These are phyloP conservation scores for Corvus moneduloides DNA, from an alignment of 2,113 vertebrate species.

Conservation along the genomic window DNA sequence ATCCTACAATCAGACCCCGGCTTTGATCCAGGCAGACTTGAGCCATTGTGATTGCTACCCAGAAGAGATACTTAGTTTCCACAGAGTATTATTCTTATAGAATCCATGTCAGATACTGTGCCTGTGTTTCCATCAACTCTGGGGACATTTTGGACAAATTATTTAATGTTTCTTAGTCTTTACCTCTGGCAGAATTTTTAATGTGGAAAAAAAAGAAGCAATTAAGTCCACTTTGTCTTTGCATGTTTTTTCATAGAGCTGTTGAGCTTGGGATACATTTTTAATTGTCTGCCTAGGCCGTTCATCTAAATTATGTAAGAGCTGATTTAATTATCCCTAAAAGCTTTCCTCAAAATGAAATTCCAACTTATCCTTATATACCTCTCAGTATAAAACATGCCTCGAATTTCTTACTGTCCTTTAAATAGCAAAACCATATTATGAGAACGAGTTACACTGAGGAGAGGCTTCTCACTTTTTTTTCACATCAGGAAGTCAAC, in stretches of 20 bases:
- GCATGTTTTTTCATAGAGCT: neutral
- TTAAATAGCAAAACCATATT: neutral
- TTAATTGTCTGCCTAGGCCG: neutral
- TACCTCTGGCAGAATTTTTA: neutral
- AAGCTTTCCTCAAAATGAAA: conserved; percentile 11
- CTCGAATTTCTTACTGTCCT: neutral
- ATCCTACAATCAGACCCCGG: neutral
- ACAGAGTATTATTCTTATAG: neutral
- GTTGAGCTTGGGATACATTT: neutral
- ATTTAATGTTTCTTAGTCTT: neutral
- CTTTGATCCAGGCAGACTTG: conserved; percentile 19
- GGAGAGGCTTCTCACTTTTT: neutral
- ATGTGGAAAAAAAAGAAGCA: neutral
- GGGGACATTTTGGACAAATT: neutral
- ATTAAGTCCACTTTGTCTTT: neutral
- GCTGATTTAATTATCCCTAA: conserved; percentile 36
- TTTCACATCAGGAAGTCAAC: neutral
- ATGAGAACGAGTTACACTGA: neutral
- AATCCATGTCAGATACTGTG: neutral
- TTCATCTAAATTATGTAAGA: conserved; percentile 10
- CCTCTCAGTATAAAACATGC: neutral
- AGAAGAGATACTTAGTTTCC: neutral
- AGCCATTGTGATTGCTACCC: neutral
- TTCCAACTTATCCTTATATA: neutral
- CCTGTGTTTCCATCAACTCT: neutral